Percentiles rank a stretch among this genome's conserved stretches.
phyloP scores from a whole-genome alignment of 2,888 invertebrate genomes.

The Arrhopalites spinosus region DNA sequence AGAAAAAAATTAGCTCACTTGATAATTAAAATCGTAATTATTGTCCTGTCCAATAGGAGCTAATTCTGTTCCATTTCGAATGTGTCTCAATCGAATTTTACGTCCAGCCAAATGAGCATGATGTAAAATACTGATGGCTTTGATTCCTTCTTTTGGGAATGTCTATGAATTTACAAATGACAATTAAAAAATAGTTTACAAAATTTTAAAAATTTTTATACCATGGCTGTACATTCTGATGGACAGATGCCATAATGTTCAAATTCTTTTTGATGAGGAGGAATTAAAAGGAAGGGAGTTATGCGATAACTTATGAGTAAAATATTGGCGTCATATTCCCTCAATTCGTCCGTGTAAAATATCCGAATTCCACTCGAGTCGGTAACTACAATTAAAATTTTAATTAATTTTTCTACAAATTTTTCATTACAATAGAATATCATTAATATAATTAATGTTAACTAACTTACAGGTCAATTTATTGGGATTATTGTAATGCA shows the following conservation, averaged over 20 bases:
- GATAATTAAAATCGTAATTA: neutral
- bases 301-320: slow-evolving; percentile 73
- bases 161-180: slow-evolving; percentile 19
- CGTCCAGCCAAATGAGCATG: slow-evolving; percentile 78
- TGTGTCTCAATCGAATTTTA: slow-evolving; percentile 75
- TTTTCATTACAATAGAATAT: neutral
- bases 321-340: slow-evolving; percentile 79
- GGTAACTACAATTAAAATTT: slow-evolving; percentile 61
- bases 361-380: slow-evolving; percentile 82
- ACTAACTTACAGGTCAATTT: slow-evolving; percentile 49
- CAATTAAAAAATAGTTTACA: neutral
- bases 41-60: slow-evolving; percentile 60
- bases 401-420: neutral
- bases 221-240: slow-evolving; percentile 69
- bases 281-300: slow-evolving; percentile 80
- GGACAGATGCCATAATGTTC: slow-evolving; percentile 83
- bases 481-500: slow-evolving; percentile 80
- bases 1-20: neutral
- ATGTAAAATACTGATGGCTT: slow-evolving; percentile 78
- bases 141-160: slow-evolving; percentile 68
- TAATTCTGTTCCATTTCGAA: slow-evolving; percentile 76
- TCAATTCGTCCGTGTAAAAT: slow-evolving; percentile 73
- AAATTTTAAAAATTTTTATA: neutral
- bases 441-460: neutral
- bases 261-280: slow-evolving; percentile 77